Base-by-base conservation (phyloP, 2,113 vertebrate genomes). In the Pseudorectes ferrugineus region DNA sequence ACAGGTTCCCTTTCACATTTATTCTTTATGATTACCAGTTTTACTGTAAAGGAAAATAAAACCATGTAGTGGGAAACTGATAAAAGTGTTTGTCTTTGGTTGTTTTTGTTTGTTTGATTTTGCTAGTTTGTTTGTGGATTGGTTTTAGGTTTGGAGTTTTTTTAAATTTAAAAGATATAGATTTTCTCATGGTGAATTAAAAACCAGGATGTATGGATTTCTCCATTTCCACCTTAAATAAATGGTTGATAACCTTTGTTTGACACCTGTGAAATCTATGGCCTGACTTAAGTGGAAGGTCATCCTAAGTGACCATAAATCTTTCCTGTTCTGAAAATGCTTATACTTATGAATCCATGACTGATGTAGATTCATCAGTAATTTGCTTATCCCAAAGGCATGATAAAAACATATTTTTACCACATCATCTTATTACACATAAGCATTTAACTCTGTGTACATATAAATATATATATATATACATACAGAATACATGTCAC, bases 401-500 rank as follows among this genome's bases (percentile, higher is more conserved):
- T 25, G 5, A n/a, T 62, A 42, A 51, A n/a, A 87, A 38, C 3
- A 36, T 61, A 55, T 46, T 79, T 82, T 92, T 74, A 43, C 17
- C 31, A 9, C 5, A 42, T 36, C 2, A 36, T 65, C 22, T 65
- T 20, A 62, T 78, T 61, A 23, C 20, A 82, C 0, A 0, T 25
- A 81, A 67, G 12, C 43, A 73, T 84, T 70, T 65, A 68, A 24
- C 7, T 59, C 8, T 72, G 22, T 82, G n/a, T 38, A 20, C 7
- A 3, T 55, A 4, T 46, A 74, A 38, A 76, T 61, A 26, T 18
- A 66, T 4, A 38, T 18, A 21, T n/a, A n/a, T n/a, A n/a, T 3
- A 42, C 0, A 20, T 7, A 65, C 6, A 73, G 1, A 24, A 36
- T 70, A 45, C 0, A 21, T 18, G 2, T 4, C 9, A 59, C 2